Evolutionary conservation across 2,797 vertebrate genomes (phyloP).

Genomic region (Toxotes lorentzi): DNA sequence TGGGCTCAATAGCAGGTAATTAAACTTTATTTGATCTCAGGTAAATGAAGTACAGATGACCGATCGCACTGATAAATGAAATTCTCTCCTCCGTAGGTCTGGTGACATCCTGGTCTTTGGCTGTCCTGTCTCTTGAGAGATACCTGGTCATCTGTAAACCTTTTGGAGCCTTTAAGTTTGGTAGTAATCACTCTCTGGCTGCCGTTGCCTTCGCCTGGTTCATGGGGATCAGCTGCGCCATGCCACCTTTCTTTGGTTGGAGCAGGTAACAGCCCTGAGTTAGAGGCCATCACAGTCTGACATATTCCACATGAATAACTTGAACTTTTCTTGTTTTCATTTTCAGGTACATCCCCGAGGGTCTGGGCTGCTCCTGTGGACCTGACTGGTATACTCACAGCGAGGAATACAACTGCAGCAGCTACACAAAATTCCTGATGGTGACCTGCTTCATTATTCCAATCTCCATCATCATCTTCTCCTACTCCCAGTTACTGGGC

Average conservation of each 20-base stretch:
- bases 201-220: conserved; percentile 58
- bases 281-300: neutral
- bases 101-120: conserved; percentile 88
- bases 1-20: conserved; percentile 55
- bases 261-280: conserved; percentile 54
- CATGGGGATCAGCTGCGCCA: conserved; percentile 43
- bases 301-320: neutral
- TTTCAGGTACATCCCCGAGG: conserved; percentile 86
- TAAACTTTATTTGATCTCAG: neutral
- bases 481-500: conserved; percentile 56
- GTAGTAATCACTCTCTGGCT: conserved; percentile 78
- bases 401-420: conserved; percentile 83
- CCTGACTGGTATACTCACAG: conserved; percentile 90
- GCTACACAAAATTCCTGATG: conserved; percentile 88
- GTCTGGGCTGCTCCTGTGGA: conserved; percentile 89
- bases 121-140: conserved; percentile 87
- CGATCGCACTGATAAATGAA: no score
- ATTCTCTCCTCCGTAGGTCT: conserved; percentile 76
- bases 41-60: neutral
- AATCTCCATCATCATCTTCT: conserved; percentile 60
- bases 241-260: conserved; percentile 66
- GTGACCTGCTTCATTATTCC: conserved; percentile 82
- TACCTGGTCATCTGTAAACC: conserved; percentile 91
- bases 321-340: neutral
- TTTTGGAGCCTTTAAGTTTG: conserved; percentile 87